Base-by-base conservation (phyloP, 1,140 invertebrate genomes). In the Pinna nobilis region DNA sequence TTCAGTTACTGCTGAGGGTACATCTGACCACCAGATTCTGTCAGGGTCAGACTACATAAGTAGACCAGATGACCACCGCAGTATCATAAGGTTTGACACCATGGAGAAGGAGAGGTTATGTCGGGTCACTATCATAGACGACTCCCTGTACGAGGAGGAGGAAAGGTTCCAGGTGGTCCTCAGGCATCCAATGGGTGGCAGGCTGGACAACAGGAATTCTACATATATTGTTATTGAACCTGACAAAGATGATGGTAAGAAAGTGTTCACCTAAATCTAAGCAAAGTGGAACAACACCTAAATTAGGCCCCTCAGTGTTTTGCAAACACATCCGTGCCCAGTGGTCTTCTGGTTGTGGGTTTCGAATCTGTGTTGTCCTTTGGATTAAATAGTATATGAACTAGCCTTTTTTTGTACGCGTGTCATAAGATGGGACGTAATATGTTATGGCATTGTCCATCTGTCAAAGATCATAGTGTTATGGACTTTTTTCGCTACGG, bases 21-120 rank as follows among this genome's bases (percentile, higher is more conserved):
- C 88, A 1, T 49, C 79, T 18, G 74, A 81, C 50, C 78, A 68
- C n/a, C 81, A 87, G 1, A 81, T 89, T 9, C 80, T 80, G 0
- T 89, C 89, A 50, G 87, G 76, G 68, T 86, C 87, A 3, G 90
- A 90, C 76, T 90, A 83, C 74, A 85, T 90, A 39, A 85, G 85
- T 15, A 80, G 89, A 33, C 77, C 85, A 0, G 69, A 76, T 32
- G 84, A 88, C 57, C 84, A 88, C 67, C 83, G 67, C 39, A 89
- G 84, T 72, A 74, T 85, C 9, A 63, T 90, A 44, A 80, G 82
- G n/a, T 90, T 90, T 80, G 85, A 84, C 50, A 79, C 82, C 49
- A 82, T 81, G 9, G 82, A 89, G 57, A 76, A 81, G 33, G 72
- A 83, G 37, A 82, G 86, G 25, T 82, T 81, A 60, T 90, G 90